Conservation (phyloP, 2,113 vertebrate species). For the Laticauda laticaudata region DNA sequence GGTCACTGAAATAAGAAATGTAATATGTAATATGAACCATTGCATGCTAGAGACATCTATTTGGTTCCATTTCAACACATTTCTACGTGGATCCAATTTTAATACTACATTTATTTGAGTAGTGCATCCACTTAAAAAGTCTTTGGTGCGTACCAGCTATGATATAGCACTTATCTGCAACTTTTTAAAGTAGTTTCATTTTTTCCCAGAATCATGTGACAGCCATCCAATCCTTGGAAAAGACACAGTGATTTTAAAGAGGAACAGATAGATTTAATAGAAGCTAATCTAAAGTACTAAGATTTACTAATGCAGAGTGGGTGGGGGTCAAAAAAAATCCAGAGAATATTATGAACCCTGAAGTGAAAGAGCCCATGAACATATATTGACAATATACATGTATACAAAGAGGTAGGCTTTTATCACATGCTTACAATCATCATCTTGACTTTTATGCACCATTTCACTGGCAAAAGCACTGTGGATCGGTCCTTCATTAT, state of each 20-base stretch:
- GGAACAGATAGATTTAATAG: not conserved
- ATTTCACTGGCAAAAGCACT: not conserved
- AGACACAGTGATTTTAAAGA: not conserved
- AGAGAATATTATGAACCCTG: not conserved
- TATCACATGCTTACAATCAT: not conserved
- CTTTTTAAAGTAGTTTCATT: not conserved
- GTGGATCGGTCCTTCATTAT: too few relatives aligned
- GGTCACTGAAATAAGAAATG: not conserved
- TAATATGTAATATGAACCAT: not conserved
- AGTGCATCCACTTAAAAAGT: not conserved
- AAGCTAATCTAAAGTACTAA: not conserved
- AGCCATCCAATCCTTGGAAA: not conserved
- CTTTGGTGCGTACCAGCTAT: not conserved
- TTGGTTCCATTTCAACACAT: not conserved
- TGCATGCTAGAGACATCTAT: not conserved
- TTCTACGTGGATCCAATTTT: not conserved
- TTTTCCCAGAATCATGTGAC: not conserved
- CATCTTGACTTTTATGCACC: not conserved
- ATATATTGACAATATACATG: not conserved
- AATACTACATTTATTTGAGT: not conserved
- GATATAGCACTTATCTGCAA: not conserved
- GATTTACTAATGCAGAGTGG: not conserved
- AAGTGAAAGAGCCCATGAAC: not conserved
- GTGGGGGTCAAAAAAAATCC: not conserved
- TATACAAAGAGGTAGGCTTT: not conserved